Evolutionary conservation across 2,888 invertebrate species (phyloP).

Genomic region (Scaptodrosophila latifasciaeformis): DNA sequence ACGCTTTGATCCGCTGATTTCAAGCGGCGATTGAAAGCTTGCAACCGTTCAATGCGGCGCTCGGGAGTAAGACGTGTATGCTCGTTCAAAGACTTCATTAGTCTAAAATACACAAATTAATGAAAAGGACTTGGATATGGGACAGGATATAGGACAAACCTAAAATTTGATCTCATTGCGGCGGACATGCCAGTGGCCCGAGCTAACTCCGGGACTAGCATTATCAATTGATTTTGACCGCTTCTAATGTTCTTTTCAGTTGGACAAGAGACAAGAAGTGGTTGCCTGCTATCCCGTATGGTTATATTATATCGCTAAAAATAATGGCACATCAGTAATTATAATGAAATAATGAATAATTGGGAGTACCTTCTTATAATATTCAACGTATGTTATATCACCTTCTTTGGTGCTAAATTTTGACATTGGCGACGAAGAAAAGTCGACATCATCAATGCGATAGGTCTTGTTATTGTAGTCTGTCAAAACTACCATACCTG

Average conservation of each 20-base stretch:
- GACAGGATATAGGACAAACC: slow-evolving; percentile 78
- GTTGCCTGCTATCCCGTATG: slow-evolving; percentile 82
- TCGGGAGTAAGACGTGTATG: slow-evolving; percentile 88
- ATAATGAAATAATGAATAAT: not conserved
- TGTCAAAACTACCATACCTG: slow-evolving; percentile 79
- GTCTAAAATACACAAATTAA: slow-evolving; percentile 38
- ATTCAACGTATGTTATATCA: slow-evolving; percentile 79
- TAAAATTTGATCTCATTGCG: slow-evolving; percentile 80
- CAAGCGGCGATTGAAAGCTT: slow-evolving; percentile 81
- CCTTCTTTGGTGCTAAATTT: slow-evolving; percentile 80
- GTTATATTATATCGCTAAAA: slow-evolving; percentile 81
- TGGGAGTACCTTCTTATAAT: slow-evolving; percentile 76
- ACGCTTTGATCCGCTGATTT: slow-evolving; percentile 76
- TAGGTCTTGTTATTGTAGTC: slow-evolving; percentile 82
- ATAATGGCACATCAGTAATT: not conserved
- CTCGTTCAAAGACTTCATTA: slow-evolving; percentile 82
- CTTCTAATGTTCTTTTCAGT: slow-evolving; percentile 81
- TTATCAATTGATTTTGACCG: slow-evolving; percentile 79
- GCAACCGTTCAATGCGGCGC: slow-evolving; percentile 80
- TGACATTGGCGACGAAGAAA: slow-evolving; percentile 77
- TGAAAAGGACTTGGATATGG: not conserved
- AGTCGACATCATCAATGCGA: slow-evolving; percentile 85
- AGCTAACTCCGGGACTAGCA: slow-evolving; percentile 91
- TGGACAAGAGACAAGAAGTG: slow-evolving; percentile 84
- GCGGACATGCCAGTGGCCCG: slow-evolving; percentile 88